Evolutionary conservation across 2,113 vertebrate species (phyloP), one percentile per base, ranked within the genome.

Genomic region (Lonchura striata): DNA sequence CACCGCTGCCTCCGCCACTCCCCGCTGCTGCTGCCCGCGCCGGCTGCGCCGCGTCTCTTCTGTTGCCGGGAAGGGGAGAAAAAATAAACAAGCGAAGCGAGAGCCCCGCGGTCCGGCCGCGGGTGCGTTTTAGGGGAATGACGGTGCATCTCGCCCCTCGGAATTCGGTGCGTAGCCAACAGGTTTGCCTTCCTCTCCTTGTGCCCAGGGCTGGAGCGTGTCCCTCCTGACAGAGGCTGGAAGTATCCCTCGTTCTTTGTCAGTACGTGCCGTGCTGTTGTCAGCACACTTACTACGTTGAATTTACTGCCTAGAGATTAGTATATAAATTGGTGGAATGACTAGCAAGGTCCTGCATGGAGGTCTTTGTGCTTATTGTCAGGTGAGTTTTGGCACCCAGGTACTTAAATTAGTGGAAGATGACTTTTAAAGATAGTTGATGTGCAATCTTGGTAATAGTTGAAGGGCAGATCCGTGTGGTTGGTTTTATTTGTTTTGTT

Each of bases 101-200:
- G 27, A 77, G 42, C 54, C 13, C 68, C 28, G 41, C 47, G 47
- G 76, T 54, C 81, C 28, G 49, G 71, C 70, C 61, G 18, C 57
- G 39, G 57, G 61, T 14, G 61, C 33, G 39, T 56, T 71, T 68
- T 20, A 28, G 49, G 74, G 85, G 46, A 16, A 91, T 97, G 96
- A 96, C 94, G 52, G 74, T 97, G 97, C 96, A 96, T 94, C 80
- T 94, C 31, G 9, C 54, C 82, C 82, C 60, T 66, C 50, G 39
- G 76, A 74, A 24, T 28, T 22, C 27, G 53, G 66, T 88, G 33
- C 37, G 7, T 1, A 71, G 91, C 94, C 96, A 96, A 91, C 96
- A 96, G 97, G 97, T 97, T 88, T 81, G 70, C 35, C 65, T 69
- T 6, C 6, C 15, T 37, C 56, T 78, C 54, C 41, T 31, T 7